phyloP scores from a whole-genome alignment of 2,888 invertebrate genomes.

The Macrophya annulata region DNA sequence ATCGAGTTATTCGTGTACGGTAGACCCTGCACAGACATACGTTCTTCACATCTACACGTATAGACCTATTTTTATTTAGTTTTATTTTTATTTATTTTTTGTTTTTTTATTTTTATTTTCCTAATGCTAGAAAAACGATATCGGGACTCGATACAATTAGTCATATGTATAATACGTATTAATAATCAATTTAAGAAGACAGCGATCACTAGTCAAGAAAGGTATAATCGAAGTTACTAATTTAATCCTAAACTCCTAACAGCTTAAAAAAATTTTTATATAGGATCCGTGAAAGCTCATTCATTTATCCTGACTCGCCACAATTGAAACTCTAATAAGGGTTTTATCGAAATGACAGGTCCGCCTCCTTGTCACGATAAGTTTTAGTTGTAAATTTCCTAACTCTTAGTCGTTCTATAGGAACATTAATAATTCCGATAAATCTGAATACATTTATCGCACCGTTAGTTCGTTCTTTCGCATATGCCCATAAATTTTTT shows the following conservation, averaged over 20 bases:
- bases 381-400: slow-evolving; percentile 7
- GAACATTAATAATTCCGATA: slow-evolving; percentile 10
- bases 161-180: slow-evolving; percentile 5
- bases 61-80: background rate
- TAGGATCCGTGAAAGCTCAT: slow-evolving; percentile 2
- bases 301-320: slow-evolving; percentile 8
- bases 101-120: background rate
- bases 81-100: too few species aligned
- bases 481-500: background rate
- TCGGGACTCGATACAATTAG: background rate
- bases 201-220: background rate
- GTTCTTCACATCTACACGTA: background rate
- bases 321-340: slow-evolving; percentile 10
- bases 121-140: background rate
- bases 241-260: background rate
- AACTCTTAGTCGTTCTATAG: slow-evolving; percentile 10
- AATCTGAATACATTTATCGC: slow-evolving; percentile 6
- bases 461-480: slow-evolving; percentile 10
- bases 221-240: background rate
- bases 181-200: background rate
- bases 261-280: background rate
- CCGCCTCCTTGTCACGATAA: slow-evolving; percentile 10
- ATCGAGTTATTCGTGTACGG: background rate
- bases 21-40: background rate
- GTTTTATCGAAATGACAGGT: slow-evolving; percentile 10